Evolutionary conservation across 1,140 invertebrate species (phyloP).

Genomic region (Trinorchestia longiramus): DNA sequence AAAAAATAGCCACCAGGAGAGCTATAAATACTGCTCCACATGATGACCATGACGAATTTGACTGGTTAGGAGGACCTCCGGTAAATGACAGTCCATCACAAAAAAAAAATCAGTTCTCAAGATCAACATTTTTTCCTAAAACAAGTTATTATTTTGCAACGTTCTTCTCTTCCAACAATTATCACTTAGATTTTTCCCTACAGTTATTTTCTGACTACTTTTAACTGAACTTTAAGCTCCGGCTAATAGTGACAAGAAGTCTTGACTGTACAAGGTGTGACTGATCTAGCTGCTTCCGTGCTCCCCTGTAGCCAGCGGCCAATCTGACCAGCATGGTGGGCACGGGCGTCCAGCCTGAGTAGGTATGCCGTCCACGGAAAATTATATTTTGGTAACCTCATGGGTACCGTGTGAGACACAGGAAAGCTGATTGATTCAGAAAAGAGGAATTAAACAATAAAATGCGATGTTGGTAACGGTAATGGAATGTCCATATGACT

Average conservation of each 20-base stretch:
- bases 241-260: not conserved
- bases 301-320: not conserved
- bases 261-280: not conserved
- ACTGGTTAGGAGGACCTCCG: not conserved
- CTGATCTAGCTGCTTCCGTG: not conserved
- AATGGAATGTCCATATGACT: not conserved
- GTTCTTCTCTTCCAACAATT: not conserved
- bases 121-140: not conserved
- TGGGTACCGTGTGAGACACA: not conserved
- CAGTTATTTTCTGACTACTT: not conserved
- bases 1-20: not conserved
- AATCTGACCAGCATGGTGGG: not conserved
- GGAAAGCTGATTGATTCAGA: not conserved
- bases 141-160: not conserved
- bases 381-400: not conserved
- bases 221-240: not conserved
- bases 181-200: not conserved
- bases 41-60: not conserved
- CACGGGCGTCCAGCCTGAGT: not conserved
- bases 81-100: not conserved
- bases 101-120: not conserved
- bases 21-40: not conserved
- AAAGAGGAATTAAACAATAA: not conserved
- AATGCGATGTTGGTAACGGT: not conserved
- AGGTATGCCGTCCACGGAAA: not conserved